Conservation (phyloP, 2,888 invertebrate genomes). For the Pheosia gnoma region DNA sequence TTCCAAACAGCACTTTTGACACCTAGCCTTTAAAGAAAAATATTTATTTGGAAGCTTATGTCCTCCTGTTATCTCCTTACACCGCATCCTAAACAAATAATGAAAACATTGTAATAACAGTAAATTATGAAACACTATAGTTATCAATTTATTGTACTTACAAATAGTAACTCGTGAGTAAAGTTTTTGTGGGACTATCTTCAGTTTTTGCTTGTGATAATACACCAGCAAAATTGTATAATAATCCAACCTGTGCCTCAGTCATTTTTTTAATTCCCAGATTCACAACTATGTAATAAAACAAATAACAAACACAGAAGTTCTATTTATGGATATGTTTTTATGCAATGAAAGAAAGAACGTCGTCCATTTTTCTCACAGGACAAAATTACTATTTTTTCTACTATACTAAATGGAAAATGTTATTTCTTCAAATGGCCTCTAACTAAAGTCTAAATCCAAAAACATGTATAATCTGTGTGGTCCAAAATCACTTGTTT, state of each 20-base stretch:
- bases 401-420: no score
- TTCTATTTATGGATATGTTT: no score
- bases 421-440: no score
- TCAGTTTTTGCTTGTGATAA: slow-evolving; percentile 31
- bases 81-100: slow-evolving; percentile 58
- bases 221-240: slow-evolving; percentile 57
- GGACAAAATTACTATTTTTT: no score
- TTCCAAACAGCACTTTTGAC: slow-evolving; percentile 65
- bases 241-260: slow-evolving; percentile 61
- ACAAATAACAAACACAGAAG: no score
- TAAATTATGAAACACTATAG: not conserved
- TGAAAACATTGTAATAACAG: slow-evolving; percentile 2
- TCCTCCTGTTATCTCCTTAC: slow-evolving; percentile 59
- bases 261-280: slow-evolving; percentile 48
- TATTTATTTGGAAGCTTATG: slow-evolving; percentile 63
- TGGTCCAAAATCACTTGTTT: no score
- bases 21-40: slow-evolving; percentile 62
- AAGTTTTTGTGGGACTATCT: slow-evolving; percentile 40
- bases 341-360: no score
- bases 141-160: slow-evolving; percentile 43
- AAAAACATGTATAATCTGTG: no score
- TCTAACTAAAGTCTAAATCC: no score
- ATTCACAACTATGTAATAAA: no score
- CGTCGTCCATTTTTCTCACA: no score
- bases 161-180: slow-evolving; percentile 71